Evolutionary conservation across 2,888 invertebrate genomes (phyloP), one percentile per base, ranked within the genome.

Genomic region (Leptinotarsa haldemani): DNA sequence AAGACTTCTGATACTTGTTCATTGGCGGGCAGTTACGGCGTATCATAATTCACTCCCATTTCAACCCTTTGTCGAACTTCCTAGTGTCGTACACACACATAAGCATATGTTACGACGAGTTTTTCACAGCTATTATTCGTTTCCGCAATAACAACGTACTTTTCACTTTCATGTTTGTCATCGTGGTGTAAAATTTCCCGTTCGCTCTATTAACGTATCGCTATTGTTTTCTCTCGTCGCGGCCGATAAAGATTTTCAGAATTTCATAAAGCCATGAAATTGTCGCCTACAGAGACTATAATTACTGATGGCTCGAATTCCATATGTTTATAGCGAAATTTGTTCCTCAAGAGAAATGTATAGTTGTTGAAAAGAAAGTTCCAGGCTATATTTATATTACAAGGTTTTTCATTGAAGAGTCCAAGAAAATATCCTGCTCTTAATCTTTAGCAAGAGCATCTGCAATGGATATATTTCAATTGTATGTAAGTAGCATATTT

Each of bases 61-160:
- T 30, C 61, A 61, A 40, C 61, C 61, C 61, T 61, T 56, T 22
- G 56, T 30, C n/a, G 61, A 13, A 40, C 61, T 61, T 61, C 61
- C 61, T 61, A 13, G 58, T 58, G 18, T 5, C 15, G 16, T 61
- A 25, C 25, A n/a, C 30, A 25, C 40, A 40, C 40, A 61, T 4
- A n/a, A 15, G 30, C 61, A 61, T 61, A 61, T 61, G 61, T 61
- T 16, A 30, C 61, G 61, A 61, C n/a, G 30, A 25, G 61, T 61
- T 61, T 61, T 61, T 61, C 61, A 61, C 61, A 40, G 61, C 61
- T 61, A 15, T 61, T 61, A 61, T 30, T 25, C 30, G 61, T 61
- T 61, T 61, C 61, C 61, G 16, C 61, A 30, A 61, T 40, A 61
- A 61, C 40, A 5, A 61, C 18, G 30, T 30, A 16, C 30, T 61